phyloP scores from a whole-genome alignment of 1,140 invertebrate genomes.

The Trichoplusia ni region DNA sequence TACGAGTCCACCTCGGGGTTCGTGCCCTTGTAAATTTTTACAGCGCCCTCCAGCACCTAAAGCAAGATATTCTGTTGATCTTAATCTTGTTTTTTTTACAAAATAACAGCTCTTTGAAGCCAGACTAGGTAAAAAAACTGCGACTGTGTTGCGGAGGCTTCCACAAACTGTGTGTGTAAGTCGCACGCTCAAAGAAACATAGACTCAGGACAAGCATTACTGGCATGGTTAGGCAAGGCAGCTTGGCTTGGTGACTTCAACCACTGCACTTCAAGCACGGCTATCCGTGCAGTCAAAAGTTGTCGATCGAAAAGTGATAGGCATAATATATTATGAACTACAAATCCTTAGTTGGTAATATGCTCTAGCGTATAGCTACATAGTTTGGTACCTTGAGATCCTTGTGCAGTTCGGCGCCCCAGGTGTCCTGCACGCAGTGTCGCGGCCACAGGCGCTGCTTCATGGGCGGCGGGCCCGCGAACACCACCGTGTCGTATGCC shows the following conservation, averaged over 20 bases:
- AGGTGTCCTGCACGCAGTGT: constrained; percentile 97
- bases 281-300: too few species aligned
- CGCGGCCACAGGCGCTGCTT: constrained; percentile 96
- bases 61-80: background rate
- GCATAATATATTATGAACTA: too few species aligned
- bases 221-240: too few species aligned
- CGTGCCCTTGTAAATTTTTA: constrained; percentile 96
- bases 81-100: background rate
- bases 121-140: too few species aligned
- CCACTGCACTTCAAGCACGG: too few species aligned
- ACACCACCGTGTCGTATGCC: constrained; percentile 95
- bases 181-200: too few species aligned
- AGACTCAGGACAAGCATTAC: too few species aligned
- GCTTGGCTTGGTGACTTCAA: too few species aligned
- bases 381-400: constrained; percentile 89
- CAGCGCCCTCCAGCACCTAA: constrained; percentile 82
- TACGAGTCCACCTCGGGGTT: constrained; percentile 98
- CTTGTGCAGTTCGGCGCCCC: constrained; percentile 96
- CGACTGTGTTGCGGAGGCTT: background rate
- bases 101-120: too few species aligned
- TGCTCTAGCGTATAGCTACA: too few species aligned
- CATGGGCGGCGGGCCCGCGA: constrained; percentile 91
- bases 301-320: too few species aligned
- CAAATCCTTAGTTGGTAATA: too few species aligned
- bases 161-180: background rate